These are phyloP conservation scores for Seriola aureovittata DNA, from an alignment of 2,113 vertebrate genomes.

Conservation along the genomic window DNA sequence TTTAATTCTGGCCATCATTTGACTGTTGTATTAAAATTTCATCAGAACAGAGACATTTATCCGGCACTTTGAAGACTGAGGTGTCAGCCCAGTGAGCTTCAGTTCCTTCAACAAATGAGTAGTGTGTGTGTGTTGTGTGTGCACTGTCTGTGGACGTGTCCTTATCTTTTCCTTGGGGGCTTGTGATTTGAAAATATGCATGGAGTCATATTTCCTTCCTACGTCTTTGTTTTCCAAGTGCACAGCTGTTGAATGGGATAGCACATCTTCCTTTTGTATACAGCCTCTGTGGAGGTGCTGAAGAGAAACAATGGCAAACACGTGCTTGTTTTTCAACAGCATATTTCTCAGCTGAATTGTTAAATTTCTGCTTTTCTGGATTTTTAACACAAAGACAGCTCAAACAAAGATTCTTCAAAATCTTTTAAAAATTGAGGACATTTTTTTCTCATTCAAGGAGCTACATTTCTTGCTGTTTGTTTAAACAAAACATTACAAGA, in stretches of 20 bases:
- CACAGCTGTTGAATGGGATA: constrained; percentile 41
- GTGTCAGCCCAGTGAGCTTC: constrained; percentile 20
- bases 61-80: not conserved
- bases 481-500: not conserved
- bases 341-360: not conserved
- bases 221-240: constrained; percentile 41
- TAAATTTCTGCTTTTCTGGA: not conserved
- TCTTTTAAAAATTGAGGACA: not conserved
- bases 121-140: not conserved
- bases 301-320: not conserved
- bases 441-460: not conserved
- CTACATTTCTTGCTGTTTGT: not conserved
- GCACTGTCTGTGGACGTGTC: constrained; percentile 27
- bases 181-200: constrained; percentile 43
- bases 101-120: too few relatives aligned
- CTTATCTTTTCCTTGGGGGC: constrained; percentile 14
- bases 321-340: not conserved
- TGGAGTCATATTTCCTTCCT: constrained; percentile 60
- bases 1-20: constrained; percentile 12
- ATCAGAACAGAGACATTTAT: not conserved
- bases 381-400: not conserved
- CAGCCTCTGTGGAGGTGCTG: not conserved
- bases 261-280: constrained; percentile 21
- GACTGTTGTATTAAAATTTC: constrained; percentile 1
- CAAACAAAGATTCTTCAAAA: not conserved